Evolutionary conservation across 2,797 vertebrate genomes (phyloP).

Genomic region (Anableps anableps): DNA sequence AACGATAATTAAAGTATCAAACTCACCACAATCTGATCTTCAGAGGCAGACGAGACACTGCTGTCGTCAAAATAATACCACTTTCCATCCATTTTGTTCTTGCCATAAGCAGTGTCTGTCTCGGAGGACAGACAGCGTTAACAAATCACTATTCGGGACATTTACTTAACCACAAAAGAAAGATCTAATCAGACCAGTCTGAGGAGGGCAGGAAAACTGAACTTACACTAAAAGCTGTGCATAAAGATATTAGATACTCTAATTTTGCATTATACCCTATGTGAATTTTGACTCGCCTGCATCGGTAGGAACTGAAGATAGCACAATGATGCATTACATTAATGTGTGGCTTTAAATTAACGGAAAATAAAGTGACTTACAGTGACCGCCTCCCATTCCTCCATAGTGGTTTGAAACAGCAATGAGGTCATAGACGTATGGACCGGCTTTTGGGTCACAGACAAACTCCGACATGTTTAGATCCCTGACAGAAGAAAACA

Average conservation of each 20-base stretch:
- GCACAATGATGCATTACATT: too few relatives aligned
- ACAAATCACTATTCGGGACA: neutral
- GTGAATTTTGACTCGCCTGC: neutral
- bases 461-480: constrained; percentile 97
- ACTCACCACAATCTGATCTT: constrained; percentile 97
- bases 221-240: neutral
- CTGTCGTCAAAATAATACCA: constrained; percentile 98
- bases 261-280: neutral
- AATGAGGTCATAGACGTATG: constrained; percentile 92
- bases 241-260: neutral
- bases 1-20: neutral
- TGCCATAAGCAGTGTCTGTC: constrained; percentile 93
- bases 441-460: constrained; percentile 88
- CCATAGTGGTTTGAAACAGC: constrained; percentile 98
- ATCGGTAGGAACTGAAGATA: neutral
- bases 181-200: constrained; percentile 2
- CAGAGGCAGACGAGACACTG: constrained; percentile 90
- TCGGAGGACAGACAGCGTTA: constrained; percentile 31
- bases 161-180: constrained; percentile 10
- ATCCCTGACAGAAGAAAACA: constrained; percentile 79
- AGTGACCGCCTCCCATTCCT: constrained; percentile 97
- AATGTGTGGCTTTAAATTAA: neutral
- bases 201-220: neutral
- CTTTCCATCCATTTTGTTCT: constrained; percentile 91
- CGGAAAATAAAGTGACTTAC: constrained; percentile 80